phyloP scores from a whole-genome alignment of 2,888 invertebrate genomes.

The Tipula vernalis region DNA sequence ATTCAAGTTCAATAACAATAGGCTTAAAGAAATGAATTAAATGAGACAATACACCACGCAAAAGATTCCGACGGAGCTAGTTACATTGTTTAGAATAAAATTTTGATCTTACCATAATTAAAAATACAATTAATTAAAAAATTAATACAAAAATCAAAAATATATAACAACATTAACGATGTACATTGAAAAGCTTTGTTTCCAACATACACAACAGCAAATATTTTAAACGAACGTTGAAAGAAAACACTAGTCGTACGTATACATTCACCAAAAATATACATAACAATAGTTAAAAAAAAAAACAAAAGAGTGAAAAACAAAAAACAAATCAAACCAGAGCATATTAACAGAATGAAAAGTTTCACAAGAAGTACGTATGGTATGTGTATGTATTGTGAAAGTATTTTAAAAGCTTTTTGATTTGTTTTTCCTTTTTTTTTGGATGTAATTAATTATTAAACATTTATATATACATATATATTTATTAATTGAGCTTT shows the following conservation, averaged over 20 bases:
- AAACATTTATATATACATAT: neutral
- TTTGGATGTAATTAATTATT: neutral
- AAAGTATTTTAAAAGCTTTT: neutral
- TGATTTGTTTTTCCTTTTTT: neutral
- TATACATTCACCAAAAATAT: neutral
- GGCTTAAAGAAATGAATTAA: neutral
- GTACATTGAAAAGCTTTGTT: neutral
- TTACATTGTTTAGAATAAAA: neutral
- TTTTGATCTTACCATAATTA: neutral
- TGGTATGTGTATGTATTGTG: neutral
- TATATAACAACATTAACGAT: neutral
- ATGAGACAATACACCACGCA: neutral
- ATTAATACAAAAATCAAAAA: neutral
- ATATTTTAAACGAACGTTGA: neutral
- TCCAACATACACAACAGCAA: neutral
- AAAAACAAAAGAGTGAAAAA: neutral
- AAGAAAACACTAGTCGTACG: neutral
- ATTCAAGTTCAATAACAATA: neutral
- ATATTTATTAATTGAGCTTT: neutral
- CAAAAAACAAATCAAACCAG: neutral
- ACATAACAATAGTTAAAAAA: neutral
- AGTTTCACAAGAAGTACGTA: neutral
- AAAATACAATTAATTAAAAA: neutral
- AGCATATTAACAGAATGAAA: neutral
- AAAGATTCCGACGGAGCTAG: neutral